A percentile compares a stretch with the other conserved stretches of the same genome.
Evolutionary conservation across 2,888 invertebrate species (phyloP).

Genomic region (Monopis laevigella): DNA sequence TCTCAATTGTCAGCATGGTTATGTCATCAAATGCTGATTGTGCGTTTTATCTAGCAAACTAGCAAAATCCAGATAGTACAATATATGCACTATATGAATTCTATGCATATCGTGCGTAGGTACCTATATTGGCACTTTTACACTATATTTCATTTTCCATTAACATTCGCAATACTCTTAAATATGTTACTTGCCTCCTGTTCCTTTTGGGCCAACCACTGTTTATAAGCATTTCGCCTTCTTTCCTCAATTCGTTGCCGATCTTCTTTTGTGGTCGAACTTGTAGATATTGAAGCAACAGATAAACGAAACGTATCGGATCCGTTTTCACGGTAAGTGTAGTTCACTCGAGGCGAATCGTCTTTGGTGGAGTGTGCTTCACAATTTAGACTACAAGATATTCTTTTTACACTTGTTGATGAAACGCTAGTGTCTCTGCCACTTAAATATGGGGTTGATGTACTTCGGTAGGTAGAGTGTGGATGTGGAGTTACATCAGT

Average conservation of each 20-base stretch:
- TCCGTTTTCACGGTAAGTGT: constrained; percentile 37
- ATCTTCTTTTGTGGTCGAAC: constrained; percentile 53
- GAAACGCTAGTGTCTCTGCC: constrained; percentile 43
- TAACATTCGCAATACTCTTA: too few species aligned
- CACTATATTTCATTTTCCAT: too few species aligned
- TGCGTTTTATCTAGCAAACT: too few species aligned
- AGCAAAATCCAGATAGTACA: too few species aligned
- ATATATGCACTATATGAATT: too few species aligned
- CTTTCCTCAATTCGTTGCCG: constrained; percentile 48
- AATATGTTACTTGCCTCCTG: constrained; percentile 49
- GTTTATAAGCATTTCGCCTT: constrained; percentile 46
- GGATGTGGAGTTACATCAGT: constrained; percentile 55
- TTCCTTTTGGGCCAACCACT: constrained; percentile 53
- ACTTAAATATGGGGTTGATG: constrained; percentile 50
- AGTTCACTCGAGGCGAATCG: constrained; percentile 38
- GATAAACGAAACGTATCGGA: constrained; percentile 54
- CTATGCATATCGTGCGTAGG: too few species aligned
- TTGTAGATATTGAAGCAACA: constrained; percentile 50
- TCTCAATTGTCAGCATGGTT: too few species aligned
- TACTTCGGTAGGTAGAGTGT: constrained; percentile 49
- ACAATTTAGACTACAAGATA: constrained; percentile 38
- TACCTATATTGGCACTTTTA: too few species aligned
- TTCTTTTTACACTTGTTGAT: constrained; percentile 44
- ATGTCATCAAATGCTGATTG: too few species aligned
- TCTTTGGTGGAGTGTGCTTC: constrained; percentile 22